Percentiles rank a stretch among this genome's conserved stretches.
Conservation (phyloP, 2,113 vertebrate genomes). For the Larimichthys polyactis region DNA sequence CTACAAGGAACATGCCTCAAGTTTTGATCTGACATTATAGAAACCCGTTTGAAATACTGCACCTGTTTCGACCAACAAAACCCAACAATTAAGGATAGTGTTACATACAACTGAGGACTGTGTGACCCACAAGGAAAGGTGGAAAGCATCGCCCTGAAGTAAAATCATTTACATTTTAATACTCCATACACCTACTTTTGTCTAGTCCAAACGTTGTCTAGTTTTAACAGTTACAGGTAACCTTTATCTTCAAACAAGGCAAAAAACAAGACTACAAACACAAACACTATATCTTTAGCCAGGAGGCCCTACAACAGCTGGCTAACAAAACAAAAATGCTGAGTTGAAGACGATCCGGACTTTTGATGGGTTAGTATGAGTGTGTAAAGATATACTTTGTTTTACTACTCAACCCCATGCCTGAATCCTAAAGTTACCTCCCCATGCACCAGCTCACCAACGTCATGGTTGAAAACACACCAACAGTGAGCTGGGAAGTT, state of each 20-base stretch:
- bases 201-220: too few relatives aligned
- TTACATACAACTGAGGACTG: background rate
- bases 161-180: background rate
- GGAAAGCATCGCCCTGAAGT: background rate
- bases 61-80: slow-evolving; percentile 21
- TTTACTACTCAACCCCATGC: too few relatives aligned
- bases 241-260: too few relatives aligned
- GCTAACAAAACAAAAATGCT: background rate
- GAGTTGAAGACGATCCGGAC: background rate
- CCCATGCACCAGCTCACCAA: too few relatives aligned
- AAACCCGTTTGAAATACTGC: background rate
- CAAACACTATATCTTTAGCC: too few relatives aligned
- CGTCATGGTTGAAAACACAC: background rate
- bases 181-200: too few relatives aligned
- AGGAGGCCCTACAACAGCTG: background rate
- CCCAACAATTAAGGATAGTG: background rate
- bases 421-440: background rate
- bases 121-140: background rate
- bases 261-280: too few relatives aligned
- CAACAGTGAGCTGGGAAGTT: too few relatives aligned
- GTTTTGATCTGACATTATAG: background rate
- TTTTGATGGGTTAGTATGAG: background rate
- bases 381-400: background rate
- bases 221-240: too few relatives aligned
- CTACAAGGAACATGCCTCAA: slow-evolving; percentile 31